Evolutionary conservation across 2,113 vertebrate species (phyloP).

Genomic region (Gymnogyps californianus): DNA sequence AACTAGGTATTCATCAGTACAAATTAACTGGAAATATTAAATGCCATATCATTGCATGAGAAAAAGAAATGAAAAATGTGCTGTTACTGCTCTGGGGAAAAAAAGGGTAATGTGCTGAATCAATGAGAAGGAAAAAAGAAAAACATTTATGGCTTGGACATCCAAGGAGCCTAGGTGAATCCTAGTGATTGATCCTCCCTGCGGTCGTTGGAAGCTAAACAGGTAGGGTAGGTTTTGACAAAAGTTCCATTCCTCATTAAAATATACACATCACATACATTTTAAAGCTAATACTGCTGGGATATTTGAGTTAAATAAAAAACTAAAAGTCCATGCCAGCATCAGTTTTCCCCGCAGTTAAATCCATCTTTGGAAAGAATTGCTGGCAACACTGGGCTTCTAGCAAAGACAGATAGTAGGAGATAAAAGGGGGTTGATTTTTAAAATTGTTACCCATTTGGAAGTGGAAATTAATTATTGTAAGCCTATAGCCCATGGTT

Average conservation of each 20-base stretch:
- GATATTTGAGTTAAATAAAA: background rate
- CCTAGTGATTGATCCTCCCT: background rate
- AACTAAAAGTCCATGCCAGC: background rate
- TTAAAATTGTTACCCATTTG: background rate
- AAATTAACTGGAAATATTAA: slow-evolving; percentile 40
- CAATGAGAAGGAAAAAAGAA: background rate
- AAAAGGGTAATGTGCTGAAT: background rate
- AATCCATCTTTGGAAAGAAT: background rate
- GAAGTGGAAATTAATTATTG: background rate
- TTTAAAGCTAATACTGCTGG: background rate
- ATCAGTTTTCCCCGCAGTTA: background rate
- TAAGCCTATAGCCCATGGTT: background rate
- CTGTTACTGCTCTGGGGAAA: background rate
- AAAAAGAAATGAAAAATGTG: background rate
- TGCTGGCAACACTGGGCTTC: background rate
- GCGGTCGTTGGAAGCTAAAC: background rate
- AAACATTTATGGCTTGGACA: background rate
- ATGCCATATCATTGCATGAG: background rate
- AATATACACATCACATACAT: background rate
- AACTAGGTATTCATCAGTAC: slow-evolving; percentile 24
- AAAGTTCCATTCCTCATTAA: background rate
- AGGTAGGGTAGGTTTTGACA: background rate
- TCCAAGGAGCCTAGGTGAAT: background rate
- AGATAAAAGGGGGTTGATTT: background rate
- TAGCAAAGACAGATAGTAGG: background rate